phyloP scores from a whole-genome alignment of 2,888 invertebrate genomes.

The Erannis defoliaria region DNA sequence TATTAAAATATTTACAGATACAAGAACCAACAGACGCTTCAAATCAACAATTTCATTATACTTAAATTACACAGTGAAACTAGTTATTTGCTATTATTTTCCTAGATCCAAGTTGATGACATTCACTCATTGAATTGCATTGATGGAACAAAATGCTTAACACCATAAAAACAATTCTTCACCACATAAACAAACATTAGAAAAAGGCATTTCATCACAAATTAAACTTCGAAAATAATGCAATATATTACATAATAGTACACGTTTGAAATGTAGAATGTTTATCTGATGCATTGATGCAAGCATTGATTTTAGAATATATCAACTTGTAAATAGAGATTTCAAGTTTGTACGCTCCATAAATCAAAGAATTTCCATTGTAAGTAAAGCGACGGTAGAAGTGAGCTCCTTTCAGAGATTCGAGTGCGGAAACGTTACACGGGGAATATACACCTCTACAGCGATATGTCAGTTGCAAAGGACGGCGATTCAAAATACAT shows the following conservation, averaged over 20 bases:
- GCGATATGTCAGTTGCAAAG: constrained; percentile 70
- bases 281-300: too few species aligned
- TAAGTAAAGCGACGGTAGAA: constrained; percentile 24
- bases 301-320: constrained; percentile 6
- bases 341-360: constrained; percentile 39
- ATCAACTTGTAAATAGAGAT: constrained; percentile 36
- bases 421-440: constrained; percentile 46
- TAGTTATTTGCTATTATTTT: constrained; percentile 39
- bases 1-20: constrained; percentile 81
- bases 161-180: background rate
- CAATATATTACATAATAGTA: background rate
- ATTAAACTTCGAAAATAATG: too few species aligned
- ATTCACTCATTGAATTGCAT: constrained; percentile 6
- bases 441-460: constrained; percentile 52
- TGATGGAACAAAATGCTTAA: background rate
- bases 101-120: constrained; percentile 38
- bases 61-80: constrained; percentile 57
- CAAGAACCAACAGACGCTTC: constrained; percentile 78
- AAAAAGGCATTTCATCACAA: too few species aligned
- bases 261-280: background rate
- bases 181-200: too few species aligned
- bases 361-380: constrained; percentile 19
- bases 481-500: constrained; percentile 47
- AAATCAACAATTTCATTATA: constrained; percentile 76
- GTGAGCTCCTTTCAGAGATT: constrained; percentile 49